A percentile compares a stretch with the other conserved stretches of the same genome.
phyloP scores from a whole-genome alignment of 1,140 invertebrate species.

The Zaprionus ornatus region DNA sequence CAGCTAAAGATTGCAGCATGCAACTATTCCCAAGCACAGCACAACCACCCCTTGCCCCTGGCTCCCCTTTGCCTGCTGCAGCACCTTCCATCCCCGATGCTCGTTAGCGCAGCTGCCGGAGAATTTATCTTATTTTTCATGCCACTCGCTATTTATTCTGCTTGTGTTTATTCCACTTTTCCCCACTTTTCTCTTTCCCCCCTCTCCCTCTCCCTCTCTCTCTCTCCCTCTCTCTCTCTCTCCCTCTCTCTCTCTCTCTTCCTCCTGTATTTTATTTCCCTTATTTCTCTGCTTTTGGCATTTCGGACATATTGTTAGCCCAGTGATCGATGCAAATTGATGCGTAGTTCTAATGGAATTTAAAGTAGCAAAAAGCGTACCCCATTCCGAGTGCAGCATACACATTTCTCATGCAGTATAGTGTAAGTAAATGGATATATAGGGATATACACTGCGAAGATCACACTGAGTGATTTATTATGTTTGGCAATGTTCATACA shows the following conservation, averaged over 20 bases:
- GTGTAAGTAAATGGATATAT: neutral
- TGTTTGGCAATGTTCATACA: too few species aligned
- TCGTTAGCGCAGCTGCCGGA: slow-evolving; percentile 75
- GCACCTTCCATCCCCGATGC: slow-evolving; percentile 31
- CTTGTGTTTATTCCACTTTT: slow-evolving; percentile 35
- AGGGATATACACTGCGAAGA: too few species aligned
- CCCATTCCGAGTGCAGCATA: neutral
- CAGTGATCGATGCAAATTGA: slow-evolving; percentile 82
- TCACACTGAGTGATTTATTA: too few species aligned
- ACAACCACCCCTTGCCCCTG: neutral
- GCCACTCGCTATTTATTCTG: slow-evolving; percentile 57
- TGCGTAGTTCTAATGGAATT: slow-evolving; percentile 74
- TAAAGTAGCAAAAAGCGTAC: slow-evolving; percentile 5
- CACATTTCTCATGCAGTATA: neutral
- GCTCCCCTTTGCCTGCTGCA: neutral
- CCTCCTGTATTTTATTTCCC: slow-evolving; percentile 5
- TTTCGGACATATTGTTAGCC: slow-evolving; percentile 76
- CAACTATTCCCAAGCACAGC: neutral
- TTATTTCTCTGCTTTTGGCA: slow-evolving; percentile 54
- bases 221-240: slow-evolving; percentile 9
- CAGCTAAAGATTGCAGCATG: slow-evolving; percentile 34
- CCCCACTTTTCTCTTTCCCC: neutral
- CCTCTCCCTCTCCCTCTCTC: slow-evolving; percentile 22
- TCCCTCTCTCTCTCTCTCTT: slow-evolving; percentile 37
- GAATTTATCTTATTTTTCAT: slow-evolving; percentile 78